phyloP scores from a whole-genome alignment of 1,140 invertebrate species.

The Melipona quadrifasciata region DNA sequence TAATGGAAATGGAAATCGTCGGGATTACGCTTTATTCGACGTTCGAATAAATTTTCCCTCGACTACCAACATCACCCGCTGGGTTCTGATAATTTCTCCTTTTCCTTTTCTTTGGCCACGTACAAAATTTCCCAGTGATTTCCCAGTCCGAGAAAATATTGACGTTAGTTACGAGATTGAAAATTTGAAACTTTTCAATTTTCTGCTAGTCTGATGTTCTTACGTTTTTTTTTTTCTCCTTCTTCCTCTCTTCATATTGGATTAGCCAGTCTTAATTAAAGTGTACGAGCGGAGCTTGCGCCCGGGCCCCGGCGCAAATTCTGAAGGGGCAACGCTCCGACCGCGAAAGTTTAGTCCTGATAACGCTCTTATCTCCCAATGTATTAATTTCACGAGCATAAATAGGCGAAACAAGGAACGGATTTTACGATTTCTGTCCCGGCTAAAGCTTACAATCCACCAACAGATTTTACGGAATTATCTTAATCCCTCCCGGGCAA shows the following conservation, averaged over 20 bases:
- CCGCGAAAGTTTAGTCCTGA: constrained; percentile 29
- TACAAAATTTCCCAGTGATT: neutral
- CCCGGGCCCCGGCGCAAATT: constrained; percentile 1
- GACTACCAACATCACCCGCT: no score
- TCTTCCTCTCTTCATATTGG: neutral
- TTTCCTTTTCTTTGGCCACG: neutral
- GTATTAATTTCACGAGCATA: constrained; percentile 19
- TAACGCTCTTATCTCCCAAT: constrained; percentile 23
- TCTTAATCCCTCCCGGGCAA: neutral
- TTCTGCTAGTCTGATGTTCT: neutral
- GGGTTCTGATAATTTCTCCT: no score
- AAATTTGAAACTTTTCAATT: neutral
- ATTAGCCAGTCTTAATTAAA: constrained; percentile 23
- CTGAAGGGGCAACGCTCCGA: constrained; percentile 7
- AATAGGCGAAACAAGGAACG: constrained; percentile 11
- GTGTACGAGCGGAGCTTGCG: constrained; percentile 1
- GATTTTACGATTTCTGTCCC: neutral
- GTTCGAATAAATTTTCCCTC: neutral
- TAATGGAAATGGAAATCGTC: neutral
- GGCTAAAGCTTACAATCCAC: neutral
- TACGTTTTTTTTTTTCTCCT: neutral
- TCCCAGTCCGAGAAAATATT: neutral
- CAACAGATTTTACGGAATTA: neutral
- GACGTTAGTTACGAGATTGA: neutral
- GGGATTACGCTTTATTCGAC: neutral